These are phyloP conservation scores for Yponomeuta evonymella DNA, from an alignment of 2,888 invertebrate species.

Conservation along the genomic window DNA sequence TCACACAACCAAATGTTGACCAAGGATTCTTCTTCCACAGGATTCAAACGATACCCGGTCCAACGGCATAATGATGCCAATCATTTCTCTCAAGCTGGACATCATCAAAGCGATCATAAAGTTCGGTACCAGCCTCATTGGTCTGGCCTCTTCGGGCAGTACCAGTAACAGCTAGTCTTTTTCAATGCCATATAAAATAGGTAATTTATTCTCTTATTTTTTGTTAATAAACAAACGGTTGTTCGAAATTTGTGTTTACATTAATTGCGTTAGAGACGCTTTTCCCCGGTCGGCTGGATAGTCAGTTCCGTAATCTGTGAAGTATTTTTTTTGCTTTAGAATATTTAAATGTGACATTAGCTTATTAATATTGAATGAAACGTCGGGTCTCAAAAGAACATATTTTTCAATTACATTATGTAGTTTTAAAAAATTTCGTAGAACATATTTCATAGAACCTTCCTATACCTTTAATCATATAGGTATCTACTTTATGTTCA, in stretches of 20 bases:
- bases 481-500: too few species aligned
- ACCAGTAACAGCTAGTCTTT: background rate
- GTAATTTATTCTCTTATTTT: background rate
- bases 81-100: conserved; percentile 55
- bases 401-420: too few species aligned
- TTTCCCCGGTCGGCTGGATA: background rate
- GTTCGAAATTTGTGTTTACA: background rate
- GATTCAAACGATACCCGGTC: background rate
- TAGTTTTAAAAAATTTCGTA: too few species aligned
- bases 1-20: too few species aligned
- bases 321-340: background rate
- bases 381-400: too few species aligned
- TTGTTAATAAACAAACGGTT: background rate
- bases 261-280: background rate
- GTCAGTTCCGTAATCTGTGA: background rate
- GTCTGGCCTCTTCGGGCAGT: conserved; percentile 43
- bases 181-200: background rate
- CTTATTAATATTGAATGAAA: too few species aligned
- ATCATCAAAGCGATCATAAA: conserved; percentile 51
- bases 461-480: too few species aligned
- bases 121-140: conserved; percentile 50
- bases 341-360: background rate
- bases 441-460: too few species aligned
- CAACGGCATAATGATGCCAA: conserved; percentile 35
- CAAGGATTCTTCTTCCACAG: background rate